Evolutionary conservation across 2,113 vertebrate genomes (phyloP), one percentile per base, ranked within the genome.

Genomic region (Eublepharis macularius): DNA sequence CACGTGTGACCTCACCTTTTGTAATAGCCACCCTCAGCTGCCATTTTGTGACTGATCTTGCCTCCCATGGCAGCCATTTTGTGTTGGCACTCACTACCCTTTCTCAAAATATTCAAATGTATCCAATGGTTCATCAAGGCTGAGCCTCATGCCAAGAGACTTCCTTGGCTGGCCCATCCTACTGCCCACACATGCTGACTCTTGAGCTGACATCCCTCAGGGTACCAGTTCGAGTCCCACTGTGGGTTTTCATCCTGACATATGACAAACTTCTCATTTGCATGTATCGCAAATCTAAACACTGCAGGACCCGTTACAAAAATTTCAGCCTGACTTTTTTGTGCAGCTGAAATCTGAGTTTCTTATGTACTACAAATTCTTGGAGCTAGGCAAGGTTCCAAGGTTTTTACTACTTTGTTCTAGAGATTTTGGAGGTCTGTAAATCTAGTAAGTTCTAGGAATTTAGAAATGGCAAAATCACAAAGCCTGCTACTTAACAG

Each of bases 401-500:
- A 76, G 16, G 41, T 85, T 73, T 41, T 13, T 79, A 41, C 83
- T 84, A 57, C 91, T 89, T 87, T 74, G 80, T 92, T 95, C 82
- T 86, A 87, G 88, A 76, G 13, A 83, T 83, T 87, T 89, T n/a
- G 29, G 4, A 70, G 72, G 74, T 60, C 4, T 88, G 87, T 83
- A 87, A 90, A 89, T 86, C 72, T 49, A 89, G 51, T n/a, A 49
- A 66, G 89, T n/a, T 1, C 82, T 84, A 57, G 2, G 79, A 47
- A 76, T 87, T 92, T 87, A 76, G 21, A 74, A 49, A 82, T 49
- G 89, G 78, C 26, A 89, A 85, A 91, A 85, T 87, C 90, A 54
- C 45, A 84, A 78, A 80, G 87, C 81, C 87, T 75, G n/a, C 90
- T 91, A 69, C 78, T 90, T 86, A 26, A 83, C 5, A 86, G 81